phyloP scores from a whole-genome alignment of 2,888 invertebrate genomes.

The Cosmia trapezina region DNA sequence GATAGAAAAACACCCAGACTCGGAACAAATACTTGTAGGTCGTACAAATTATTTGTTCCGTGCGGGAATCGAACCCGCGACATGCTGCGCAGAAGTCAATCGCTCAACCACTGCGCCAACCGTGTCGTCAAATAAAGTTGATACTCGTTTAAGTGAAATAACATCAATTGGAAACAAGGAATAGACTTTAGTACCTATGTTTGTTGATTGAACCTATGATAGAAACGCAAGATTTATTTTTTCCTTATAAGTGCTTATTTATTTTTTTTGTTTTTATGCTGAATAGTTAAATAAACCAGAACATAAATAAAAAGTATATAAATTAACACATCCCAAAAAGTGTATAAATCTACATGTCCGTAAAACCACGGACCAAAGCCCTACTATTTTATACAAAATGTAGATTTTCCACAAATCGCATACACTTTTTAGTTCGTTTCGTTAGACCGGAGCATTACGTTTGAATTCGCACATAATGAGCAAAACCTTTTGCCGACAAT shows the following conservation, averaged over 20 bases:
- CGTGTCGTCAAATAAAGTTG: too few relatives aligned
- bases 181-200: background rate
- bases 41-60: too few relatives aligned
- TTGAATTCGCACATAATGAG: constrained; percentile 64
- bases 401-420: constrained; percentile 24
- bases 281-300: background rate
- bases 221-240: background rate
- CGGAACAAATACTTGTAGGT: too few relatives aligned
- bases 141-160: too few relatives aligned
- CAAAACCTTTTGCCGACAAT: constrained; percentile 63
- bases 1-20: too few relatives aligned
- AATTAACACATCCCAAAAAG: too few relatives aligned
- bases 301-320: background rate
- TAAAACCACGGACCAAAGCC: constrained; percentile 3
- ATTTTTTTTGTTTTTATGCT: background rate
- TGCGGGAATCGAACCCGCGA: too few relatives aligned
- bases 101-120: too few relatives aligned
- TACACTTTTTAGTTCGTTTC: constrained; percentile 47
- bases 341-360: background rate
- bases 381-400: constrained; percentile 17
- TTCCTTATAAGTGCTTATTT: too few relatives aligned
- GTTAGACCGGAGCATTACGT: constrained; percentile 44
- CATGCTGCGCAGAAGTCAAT: too few relatives aligned
- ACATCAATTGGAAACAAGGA: background rate
- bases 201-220: background rate